Conservation (phyloP, 2,113 vertebrate species). For the Mungos mungo region DNA sequence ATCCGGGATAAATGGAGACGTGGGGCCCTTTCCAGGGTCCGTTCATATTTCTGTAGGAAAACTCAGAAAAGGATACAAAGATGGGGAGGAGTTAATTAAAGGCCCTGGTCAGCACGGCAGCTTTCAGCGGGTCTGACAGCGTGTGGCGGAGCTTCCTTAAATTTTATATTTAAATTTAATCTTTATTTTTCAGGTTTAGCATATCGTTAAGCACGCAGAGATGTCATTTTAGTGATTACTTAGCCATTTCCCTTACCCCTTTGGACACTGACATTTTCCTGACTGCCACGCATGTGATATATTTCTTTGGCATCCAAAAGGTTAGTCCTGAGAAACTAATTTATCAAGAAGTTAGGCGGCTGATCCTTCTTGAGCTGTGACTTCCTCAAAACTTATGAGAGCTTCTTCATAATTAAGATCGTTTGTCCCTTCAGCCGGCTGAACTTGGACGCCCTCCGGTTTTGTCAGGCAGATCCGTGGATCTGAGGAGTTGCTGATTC, state of each 20-base stretch:
- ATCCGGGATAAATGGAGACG: background rate
- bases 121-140: background rate
- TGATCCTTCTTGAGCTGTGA: constrained; percentile 67
- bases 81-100: background rate
- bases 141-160: constrained; percentile 53
- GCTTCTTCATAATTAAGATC: constrained; percentile 78
- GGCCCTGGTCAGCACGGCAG: background rate
- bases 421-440: constrained; percentile 66
- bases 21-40: background rate
- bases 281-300: constrained; percentile 63
- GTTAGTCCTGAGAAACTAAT: constrained; percentile 70
- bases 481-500: constrained; percentile 68
- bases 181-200: constrained; percentile 49
- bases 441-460: constrained; percentile 64
- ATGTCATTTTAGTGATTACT: constrained; percentile 63
- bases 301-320: constrained; percentile 70
- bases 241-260: constrained; percentile 53
- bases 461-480: constrained; percentile 62
- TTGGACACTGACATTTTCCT: constrained; percentile 72
- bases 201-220: constrained; percentile 61
- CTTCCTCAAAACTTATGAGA: constrained; percentile 62
- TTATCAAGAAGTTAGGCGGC: constrained; percentile 76
- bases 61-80: background rate
- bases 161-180: constrained; percentile 60
- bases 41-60: background rate